Evolutionary conservation across 2,797 vertebrate genomes (phyloP).

Genomic region (Loriculus beryllinus): DNA sequence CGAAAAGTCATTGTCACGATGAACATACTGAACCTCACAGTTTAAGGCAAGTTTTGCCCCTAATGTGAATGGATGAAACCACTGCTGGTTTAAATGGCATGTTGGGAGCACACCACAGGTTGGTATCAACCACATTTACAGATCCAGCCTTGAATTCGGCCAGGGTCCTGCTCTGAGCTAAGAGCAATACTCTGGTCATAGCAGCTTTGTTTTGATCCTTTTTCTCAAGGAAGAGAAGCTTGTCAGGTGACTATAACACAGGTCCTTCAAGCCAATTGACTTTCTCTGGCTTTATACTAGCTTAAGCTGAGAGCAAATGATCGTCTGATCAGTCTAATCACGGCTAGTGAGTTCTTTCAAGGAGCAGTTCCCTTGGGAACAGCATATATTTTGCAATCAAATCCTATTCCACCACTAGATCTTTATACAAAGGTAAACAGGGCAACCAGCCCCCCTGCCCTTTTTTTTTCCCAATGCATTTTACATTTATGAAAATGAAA

Average conservation of each 20-base stretch:
- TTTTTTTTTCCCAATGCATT: neutral
- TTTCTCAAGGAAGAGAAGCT: neutral
- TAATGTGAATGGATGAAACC: neutral
- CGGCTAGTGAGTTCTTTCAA: neutral
- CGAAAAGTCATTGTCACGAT: neutral
- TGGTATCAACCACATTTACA: rapidly evolving
- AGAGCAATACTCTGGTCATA: neutral
- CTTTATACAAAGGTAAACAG: slow-evolving; percentile 21
- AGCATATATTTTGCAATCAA: slow-evolving; percentile 54
- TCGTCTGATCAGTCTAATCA: slow-evolving; percentile 14
- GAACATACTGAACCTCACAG: neutral
- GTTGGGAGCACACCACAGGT: rapidly evolving
- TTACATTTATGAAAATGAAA: slow-evolving; percentile 2
- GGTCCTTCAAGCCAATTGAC: neutral
- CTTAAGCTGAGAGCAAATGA: slow-evolving; percentile 16
- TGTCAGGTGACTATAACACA: neutral
- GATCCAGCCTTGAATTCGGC: neutral
- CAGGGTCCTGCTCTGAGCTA: neutral
- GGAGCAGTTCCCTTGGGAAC: slow-evolving; percentile 63
- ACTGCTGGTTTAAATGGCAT: neutral
- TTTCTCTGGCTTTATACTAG: neutral
- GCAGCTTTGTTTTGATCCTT: neutral
- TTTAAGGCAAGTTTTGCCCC: neutral
- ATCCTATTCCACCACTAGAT: neutral
- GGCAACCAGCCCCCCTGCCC: neutral